Evolutionary conservation across 2,797 vertebrate species (phyloP).

Genomic region (Darevskia nairensis): DNA sequence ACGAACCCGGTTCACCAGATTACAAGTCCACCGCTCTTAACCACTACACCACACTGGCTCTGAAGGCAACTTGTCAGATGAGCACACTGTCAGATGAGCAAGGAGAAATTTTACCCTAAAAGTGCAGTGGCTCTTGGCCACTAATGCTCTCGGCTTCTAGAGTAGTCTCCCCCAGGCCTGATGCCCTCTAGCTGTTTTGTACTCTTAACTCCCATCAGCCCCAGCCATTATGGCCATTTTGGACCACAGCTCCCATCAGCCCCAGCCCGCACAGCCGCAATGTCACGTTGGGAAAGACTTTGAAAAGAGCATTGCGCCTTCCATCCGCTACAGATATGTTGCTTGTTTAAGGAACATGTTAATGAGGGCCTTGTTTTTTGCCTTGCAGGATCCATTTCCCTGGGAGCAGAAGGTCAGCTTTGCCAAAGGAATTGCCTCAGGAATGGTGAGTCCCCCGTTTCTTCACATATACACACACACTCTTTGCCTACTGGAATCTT

Average conservation of each 20-base stretch:
- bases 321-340: accelerated
- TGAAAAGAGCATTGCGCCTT: background rate
- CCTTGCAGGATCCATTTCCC: constrained; percentile 88
- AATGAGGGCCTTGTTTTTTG: constrained; percentile 16
- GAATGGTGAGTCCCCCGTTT: constrained; percentile 88
- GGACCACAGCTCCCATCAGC: background rate
- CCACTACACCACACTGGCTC: no score
- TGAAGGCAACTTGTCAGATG: background rate
- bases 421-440: constrained; percentile 93
- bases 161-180: background rate
- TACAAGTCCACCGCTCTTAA: no score
- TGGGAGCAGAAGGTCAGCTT: constrained; percentile 96
- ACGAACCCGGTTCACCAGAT: no score
- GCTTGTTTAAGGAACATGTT: background rate
- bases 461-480: background rate
- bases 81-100: background rate
- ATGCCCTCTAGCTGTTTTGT: background rate
- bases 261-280: background rate
- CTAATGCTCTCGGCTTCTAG: background rate
- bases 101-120: no score
- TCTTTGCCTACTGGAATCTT: no score
- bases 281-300: no score
- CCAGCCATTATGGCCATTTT: background rate
- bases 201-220: background rate
- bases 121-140: no score